Evolutionary conservation across 2,797 vertebrate genomes (phyloP).

Genomic region (Hippoglossus hippoglossus): DNA sequence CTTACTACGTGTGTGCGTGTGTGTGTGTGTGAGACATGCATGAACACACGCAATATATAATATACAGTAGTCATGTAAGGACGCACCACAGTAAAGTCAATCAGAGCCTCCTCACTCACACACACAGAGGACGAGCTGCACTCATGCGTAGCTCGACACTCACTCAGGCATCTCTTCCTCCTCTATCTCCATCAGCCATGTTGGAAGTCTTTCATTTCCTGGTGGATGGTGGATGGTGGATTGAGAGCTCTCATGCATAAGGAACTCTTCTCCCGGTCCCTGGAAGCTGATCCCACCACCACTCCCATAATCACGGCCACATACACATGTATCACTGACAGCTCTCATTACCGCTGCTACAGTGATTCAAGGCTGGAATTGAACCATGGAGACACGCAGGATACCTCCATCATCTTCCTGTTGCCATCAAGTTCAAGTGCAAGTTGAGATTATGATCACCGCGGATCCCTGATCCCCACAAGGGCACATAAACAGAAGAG

Average conservation of each 20-base stretch:
- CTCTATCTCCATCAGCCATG: conserved; percentile 17
- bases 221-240: conserved; percentile 1
- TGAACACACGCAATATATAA: conserved; percentile 5
- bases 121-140: conserved; percentile 6
- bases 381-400: not conserved
- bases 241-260: conserved; percentile 44
- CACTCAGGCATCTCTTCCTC: conserved; percentile 6
- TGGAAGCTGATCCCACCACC: conserved; percentile 26
- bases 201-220: conserved; percentile 27
- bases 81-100: conserved; percentile 5
- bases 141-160: conserved; percentile 19
- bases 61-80: not conserved
- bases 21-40: conserved; percentile 8
- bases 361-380: conserved; percentile 1
- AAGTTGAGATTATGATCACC: not conserved
- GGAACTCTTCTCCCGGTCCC: conserved; percentile 28
- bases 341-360: conserved; percentile 40
- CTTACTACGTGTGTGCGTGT: conserved; percentile 11
- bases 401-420: not conserved
- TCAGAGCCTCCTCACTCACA: conserved; percentile 4
- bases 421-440: conserved; percentile 6
- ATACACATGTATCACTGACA: conserved; percentile 34
- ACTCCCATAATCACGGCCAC: conserved; percentile 18
- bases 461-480: not conserved
- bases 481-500: conserved; percentile 14